Evolutionary conservation across 1,140 invertebrate genomes (phyloP).

Genomic region (Heliconius eleuchia): DNA sequence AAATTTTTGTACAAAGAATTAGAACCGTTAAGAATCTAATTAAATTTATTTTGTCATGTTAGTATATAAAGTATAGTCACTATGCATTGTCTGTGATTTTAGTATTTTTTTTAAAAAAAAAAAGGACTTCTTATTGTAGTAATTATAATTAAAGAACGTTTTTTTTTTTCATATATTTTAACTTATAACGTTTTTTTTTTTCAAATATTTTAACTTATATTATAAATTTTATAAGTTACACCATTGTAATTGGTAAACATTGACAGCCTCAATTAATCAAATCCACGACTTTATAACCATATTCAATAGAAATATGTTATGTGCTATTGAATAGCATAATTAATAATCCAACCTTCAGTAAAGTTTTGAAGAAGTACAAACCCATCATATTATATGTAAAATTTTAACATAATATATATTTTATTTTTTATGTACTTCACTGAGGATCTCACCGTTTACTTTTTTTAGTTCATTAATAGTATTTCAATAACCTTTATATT

Average conservation of each 20-base stretch:
- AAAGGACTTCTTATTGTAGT: background rate
- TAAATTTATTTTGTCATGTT: conserved; percentile 1
- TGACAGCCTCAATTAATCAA: background rate
- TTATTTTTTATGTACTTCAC: no score
- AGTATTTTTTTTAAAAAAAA: no score
- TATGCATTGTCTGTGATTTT: background rate
- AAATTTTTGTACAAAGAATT: conserved; percentile 19
- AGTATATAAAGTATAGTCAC: background rate
- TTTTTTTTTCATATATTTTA: background rate
- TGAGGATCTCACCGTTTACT: no score
- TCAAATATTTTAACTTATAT: background rate
- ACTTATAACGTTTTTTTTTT: background rate
- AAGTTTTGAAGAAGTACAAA: no score
- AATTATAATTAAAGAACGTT: background rate
- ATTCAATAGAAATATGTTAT: background rate
- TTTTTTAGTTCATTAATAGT: no score
- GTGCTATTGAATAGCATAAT: background rate
- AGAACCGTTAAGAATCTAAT: background rate
- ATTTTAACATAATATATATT: no score
- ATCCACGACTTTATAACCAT: background rate
- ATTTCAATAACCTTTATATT: no score
- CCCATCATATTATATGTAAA: no score
- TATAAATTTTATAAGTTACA: no score
- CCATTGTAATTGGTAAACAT: background rate
- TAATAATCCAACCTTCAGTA: background rate